Percentiles rank a stretch among this genome's conserved stretches.
These are phyloP conservation scores for Ascidia mentula DNA, from an alignment of 23 tunicate species.

Conservation along the genomic window DNA sequence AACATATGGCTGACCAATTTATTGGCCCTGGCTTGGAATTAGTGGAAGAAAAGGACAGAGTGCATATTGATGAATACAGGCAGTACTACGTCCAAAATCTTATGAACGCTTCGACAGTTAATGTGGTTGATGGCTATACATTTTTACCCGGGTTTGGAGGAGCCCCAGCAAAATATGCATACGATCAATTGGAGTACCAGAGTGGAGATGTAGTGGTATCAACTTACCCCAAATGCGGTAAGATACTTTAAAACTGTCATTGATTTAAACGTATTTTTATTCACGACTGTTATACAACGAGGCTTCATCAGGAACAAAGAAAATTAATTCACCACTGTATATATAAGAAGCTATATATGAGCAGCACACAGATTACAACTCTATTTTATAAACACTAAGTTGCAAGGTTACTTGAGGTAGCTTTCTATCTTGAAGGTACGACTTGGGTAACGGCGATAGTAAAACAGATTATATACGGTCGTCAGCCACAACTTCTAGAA, in stretches of 20 bases:
- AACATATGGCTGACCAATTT: too few relatives aligned
- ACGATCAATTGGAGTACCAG: background rate
- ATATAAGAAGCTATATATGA: too few relatives aligned
- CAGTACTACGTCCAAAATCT: background rate
- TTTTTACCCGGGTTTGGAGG: background rate
- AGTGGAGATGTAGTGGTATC: background rate
- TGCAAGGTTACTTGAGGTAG: too few relatives aligned
- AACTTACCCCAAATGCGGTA: background rate
- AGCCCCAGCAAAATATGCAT: background rate
- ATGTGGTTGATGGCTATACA: background rate
- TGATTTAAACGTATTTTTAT: too few relatives aligned
- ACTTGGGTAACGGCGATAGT: background rate
- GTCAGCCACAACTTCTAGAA: background rate
- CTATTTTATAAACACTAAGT: too few relatives aligned
- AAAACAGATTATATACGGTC: background rate
- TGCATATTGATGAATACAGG: background rate
- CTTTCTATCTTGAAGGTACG: background rate
- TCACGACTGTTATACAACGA: too few relatives aligned
- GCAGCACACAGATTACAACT: too few relatives aligned
- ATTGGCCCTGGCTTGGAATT: background rate
- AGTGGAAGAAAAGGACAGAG: background rate
- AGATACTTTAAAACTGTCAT: too few relatives aligned
- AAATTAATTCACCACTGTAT: too few relatives aligned
- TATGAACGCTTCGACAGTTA: background rate
- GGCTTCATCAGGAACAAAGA: too few relatives aligned